Percentiles rank a stretch among this genome's conserved stretches.
Conservation (phyloP, 2,113 vertebrate species). For the Aphyosemion australe region DNA sequence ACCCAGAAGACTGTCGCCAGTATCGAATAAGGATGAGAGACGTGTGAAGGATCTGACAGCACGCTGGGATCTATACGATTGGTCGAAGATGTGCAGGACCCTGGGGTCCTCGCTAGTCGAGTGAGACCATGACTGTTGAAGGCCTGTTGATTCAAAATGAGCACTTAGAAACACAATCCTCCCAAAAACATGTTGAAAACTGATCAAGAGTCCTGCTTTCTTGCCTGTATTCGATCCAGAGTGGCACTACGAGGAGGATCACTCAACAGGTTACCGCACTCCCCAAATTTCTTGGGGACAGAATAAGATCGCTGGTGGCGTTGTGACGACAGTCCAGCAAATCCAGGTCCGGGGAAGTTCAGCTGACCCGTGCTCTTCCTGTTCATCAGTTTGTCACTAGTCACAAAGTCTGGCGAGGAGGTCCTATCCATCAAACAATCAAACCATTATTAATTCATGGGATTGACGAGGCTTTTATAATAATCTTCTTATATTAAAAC, state of each 20-base stretch:
- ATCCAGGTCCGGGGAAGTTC: conserved; percentile 86
- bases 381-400: conserved; percentile 89
- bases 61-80: conserved; percentile 86
- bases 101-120: conserved; percentile 82
- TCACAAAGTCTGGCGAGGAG: conserved; percentile 92
- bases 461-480: no score
- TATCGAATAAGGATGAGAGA: conserved; percentile 91
- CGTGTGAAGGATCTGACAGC: conserved; percentile 86
- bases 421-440: conserved; percentile 71
- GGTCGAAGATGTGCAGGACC: conserved; percentile 86
- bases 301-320: conserved; percentile 97
- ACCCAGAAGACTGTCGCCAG: conserved; percentile 98
- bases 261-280: conserved; percentile 82
- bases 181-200: background rate
- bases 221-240: conserved; percentile 89
- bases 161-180: background rate
- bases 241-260: conserved; percentile 96
- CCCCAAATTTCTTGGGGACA: conserved; percentile 98
- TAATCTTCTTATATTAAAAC: background rate
- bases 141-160: conserved; percentile 79
- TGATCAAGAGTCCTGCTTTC: conserved; percentile 3
- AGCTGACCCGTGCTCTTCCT: conserved; percentile 96
- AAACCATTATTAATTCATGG: background rate
- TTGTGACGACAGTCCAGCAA: conserved; percentile 84
- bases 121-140: conserved; percentile 90